phyloP scores from a whole-genome alignment of 1,140 invertebrate species.

The Bombus cullumanus region DNA sequence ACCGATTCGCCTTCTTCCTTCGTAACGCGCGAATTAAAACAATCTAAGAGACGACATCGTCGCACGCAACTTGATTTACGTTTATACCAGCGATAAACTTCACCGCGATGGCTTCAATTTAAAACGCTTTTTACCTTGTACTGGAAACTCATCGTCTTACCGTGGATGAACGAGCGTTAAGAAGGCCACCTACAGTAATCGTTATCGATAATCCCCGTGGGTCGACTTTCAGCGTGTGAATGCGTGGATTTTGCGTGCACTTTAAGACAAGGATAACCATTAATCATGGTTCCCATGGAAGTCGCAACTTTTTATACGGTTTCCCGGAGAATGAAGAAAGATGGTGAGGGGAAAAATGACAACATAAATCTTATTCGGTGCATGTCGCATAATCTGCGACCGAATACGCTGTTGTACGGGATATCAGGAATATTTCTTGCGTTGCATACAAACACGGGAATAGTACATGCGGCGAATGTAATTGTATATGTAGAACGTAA shows the following conservation, averaged over 20 bases:
- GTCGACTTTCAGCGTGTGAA: slow-evolving; percentile 5
- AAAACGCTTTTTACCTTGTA: slow-evolving; percentile 8
- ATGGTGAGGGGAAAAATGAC: neutral
- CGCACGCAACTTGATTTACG: slow-evolving; percentile 31
- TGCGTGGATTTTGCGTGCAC: neutral
- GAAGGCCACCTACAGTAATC: neutral
- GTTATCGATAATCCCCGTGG: slow-evolving; percentile 22
- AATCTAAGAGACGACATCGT: neutral
- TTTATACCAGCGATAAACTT: slow-evolving; percentile 26
- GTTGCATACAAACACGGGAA: neutral
- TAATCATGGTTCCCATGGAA: slow-evolving; percentile 20
- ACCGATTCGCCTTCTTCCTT: neutral
- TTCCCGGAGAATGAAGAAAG: neutral
- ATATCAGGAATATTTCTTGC: neutral
- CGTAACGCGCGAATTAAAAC: neutral
- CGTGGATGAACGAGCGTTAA: neutral
- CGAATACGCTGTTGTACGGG: neutral
- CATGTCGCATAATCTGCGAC: neutral
- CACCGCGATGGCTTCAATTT: neutral
- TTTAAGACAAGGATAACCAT: slow-evolving; percentile 29
- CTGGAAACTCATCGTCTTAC: slow-evolving; percentile 11
- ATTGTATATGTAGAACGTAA: too few species aligned
- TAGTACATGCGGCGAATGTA: too few species aligned
- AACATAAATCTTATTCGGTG: slow-evolving; percentile 18
- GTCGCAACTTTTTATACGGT: neutral